Percentiles rank a stretch among this genome's conserved stretches.
Evolutionary conservation across 64 coral and sea anemone species (phyloP).

Genomic region (Pocillopora verrucosa): DNA sequence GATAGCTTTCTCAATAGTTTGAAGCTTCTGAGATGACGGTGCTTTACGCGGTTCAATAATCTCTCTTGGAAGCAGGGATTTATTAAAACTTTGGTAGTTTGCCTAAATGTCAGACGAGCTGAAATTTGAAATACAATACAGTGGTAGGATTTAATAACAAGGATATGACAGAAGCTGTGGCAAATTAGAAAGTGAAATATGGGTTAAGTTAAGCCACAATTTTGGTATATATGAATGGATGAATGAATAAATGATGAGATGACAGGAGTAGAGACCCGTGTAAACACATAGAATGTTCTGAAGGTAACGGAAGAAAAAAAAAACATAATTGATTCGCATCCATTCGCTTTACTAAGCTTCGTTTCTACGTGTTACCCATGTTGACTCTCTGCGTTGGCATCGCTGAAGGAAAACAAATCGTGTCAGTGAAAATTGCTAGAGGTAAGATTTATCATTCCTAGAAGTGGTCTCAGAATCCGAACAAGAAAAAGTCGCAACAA

Average conservation of each 20-base stretch:
- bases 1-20: background rate
- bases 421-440: too few relatives aligned
- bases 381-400: too few relatives aligned
- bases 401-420: too few relatives aligned
- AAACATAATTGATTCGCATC: background rate
- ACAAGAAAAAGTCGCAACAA: too few relatives aligned
- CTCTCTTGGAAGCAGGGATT: background rate
- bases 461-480: too few relatives aligned
- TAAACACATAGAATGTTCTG: background rate
- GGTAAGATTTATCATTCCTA: too few relatives aligned
- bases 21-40: background rate
- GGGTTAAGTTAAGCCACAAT: background rate
- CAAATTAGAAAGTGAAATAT: background rate
- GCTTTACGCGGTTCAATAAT: background rate
- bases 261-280: background rate
- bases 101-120: too few relatives aligned
- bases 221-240: background rate
- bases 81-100: too few relatives aligned
- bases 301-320: background rate
- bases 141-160: background rate
- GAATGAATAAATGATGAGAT: constrained; percentile 41
- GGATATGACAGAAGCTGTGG: background rate
- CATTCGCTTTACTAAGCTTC: too few relatives aligned
- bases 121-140: background rate
- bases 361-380: too few relatives aligned